Conservation (phyloP, 2,888 invertebrate genomes). For the Neria commutata region DNA sequence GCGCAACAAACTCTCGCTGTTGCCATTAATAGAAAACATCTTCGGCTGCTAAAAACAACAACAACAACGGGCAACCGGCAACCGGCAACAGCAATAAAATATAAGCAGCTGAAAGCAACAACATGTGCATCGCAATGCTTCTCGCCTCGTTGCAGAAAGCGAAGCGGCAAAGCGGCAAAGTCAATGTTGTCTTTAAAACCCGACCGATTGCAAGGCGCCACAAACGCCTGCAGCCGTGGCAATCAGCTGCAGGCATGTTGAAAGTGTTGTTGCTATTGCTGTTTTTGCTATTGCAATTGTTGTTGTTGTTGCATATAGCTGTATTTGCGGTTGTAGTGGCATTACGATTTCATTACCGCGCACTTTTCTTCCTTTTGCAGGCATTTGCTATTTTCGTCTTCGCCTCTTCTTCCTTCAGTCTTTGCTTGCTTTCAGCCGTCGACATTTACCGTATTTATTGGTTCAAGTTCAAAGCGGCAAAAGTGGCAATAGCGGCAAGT, state of each 20-base stretch:
- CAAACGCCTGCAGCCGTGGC: neutral
- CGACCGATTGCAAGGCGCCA: neutral
- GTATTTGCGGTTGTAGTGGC: neutral
- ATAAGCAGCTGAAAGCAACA: neutral
- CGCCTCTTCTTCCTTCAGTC: slow-evolving; percentile 17
- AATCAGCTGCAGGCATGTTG: neutral
- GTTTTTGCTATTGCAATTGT: neutral
- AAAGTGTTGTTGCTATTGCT: slow-evolving; percentile 6
- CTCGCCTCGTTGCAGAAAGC: too few species aligned
- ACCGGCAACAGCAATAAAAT: neutral
- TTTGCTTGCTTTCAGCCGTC: neutral
- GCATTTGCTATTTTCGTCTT: slow-evolving; percentile 20
- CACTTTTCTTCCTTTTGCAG: slow-evolving; percentile 7
- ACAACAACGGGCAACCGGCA: neutral
- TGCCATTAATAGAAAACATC: slow-evolving; percentile 6
- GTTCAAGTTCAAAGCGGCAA: slow-evolving; percentile 44
- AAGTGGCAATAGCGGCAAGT: slow-evolving; percentile 9
- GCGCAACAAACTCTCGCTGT: slow-evolving; percentile 19
- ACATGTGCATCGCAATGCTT: neutral
- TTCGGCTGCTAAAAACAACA: slow-evolving; percentile 4
- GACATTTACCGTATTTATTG: too few species aligned
- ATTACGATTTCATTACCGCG: too few species aligned
- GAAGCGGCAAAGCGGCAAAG: slow-evolving; percentile 14
- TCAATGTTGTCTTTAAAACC: slow-evolving; percentile 19
- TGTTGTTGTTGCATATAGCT: neutral